Evolutionary conservation across 1,140 invertebrate species (phyloP), one percentile per base, ranked within the genome.

Genomic region (Drosophila subobscura): DNA sequence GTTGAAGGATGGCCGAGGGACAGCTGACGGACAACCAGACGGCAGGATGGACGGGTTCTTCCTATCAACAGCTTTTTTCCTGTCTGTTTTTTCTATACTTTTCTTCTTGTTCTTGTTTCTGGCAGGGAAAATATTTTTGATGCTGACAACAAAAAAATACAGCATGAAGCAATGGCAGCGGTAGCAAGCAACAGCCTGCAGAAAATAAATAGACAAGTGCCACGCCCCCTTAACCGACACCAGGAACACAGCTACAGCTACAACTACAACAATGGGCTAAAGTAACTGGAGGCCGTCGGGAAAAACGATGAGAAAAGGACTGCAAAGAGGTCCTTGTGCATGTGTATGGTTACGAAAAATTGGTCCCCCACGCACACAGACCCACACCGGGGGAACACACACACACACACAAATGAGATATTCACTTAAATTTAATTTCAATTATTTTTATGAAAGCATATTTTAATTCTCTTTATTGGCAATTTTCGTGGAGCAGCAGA

Each of bases 401-500:
- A 46, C 53, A 23, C 41, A 22, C 49, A 1, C 25, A 42, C 51
- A 51, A 57, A 64, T 64, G 47, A 52, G 65, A 77, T 70, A 66
- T 74, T 66, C 74, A 40, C 79, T 79, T 83, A 84, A 84, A 83
- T 74, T 79, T 79, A 86, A 77, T 80, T 71, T 85, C 77, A 84
- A 86, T 86, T 70, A 80, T 77, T 77, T 85, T 77, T 72, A 67
- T 77, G 58, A 77, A 80, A 77, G 80, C 81, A 85, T 86, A 85
- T 86, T 85, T 86, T 73, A 86, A 86, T 86, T 66, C 59, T 67
- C 81, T 77, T 85, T 85, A 85, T 80, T 85, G 80, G 67, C 77
- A 77, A 73, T 80, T 80, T 85, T 70, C 63, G 49, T 59, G 52
- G 50, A 45, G 59, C 72, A 71, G n/a, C 14, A 16, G 44, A 46